These are phyloP conservation scores for Montipora capitata DNA, from an alignment of 92 coral and sea anemone species.

Conservation along the genomic window DNA sequence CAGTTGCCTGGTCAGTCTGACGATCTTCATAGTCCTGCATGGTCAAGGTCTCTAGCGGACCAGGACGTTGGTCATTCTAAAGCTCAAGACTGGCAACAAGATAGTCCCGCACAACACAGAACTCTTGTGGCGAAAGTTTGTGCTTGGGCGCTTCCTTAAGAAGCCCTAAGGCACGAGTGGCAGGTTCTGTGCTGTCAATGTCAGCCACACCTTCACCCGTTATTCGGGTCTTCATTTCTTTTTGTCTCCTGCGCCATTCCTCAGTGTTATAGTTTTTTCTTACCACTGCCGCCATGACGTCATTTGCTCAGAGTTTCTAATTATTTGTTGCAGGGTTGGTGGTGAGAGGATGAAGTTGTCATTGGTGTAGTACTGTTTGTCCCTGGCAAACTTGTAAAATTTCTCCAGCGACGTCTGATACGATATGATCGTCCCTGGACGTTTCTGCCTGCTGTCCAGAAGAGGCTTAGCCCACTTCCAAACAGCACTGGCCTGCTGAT, in stretches of 20 bases:
- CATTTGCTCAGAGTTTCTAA: not conserved
- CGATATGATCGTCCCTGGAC: conserved; percentile 26
- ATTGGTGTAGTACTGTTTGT: not conserved
- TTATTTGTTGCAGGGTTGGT: not conserved
- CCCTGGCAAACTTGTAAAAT: not conserved
- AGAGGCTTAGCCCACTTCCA: not conserved
- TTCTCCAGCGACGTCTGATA: not conserved
- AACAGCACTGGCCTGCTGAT: not conserved
- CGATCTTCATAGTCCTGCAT: not conserved
- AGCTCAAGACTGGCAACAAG: conserved; percentile 2
- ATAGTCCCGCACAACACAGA: not conserved
- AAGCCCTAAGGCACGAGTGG: not conserved
- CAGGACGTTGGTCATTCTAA: conserved; percentile 5
- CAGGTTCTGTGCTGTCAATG: not conserved
- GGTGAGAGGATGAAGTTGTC: not conserved
- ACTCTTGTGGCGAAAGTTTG: not conserved
- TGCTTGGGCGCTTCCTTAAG: not conserved
- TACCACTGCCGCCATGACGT: not conserved
- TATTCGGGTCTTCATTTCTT: not conserved
- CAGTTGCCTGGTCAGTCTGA: not conserved
- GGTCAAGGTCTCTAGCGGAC: conserved; percentile 11
- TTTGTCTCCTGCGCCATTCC: not conserved
- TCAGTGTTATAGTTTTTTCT: not conserved
- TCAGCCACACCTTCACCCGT: not conserved
- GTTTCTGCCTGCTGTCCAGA: conserved; percentile 24